Evolutionary conservation across 1,140 invertebrate species (phyloP).

Genomic region (Drosophila jambulina): DNA sequence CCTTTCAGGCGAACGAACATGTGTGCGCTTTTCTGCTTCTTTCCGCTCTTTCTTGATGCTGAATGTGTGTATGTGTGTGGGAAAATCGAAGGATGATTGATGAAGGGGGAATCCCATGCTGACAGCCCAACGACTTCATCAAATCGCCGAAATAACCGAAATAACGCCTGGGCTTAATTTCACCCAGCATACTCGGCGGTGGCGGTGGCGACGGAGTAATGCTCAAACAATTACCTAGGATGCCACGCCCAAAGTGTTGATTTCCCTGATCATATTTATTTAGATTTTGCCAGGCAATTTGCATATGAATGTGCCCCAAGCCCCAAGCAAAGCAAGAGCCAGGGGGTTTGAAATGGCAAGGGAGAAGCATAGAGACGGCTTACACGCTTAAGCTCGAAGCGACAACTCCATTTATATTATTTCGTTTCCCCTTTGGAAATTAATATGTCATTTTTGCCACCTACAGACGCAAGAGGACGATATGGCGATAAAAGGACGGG

Average conservation of each 20-base stretch:
- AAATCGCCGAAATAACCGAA: slow-evolving; percentile 49
- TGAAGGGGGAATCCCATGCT: slow-evolving; percentile 51
- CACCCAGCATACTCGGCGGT: not conserved
- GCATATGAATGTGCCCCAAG: slow-evolving; percentile 59
- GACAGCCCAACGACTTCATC: slow-evolving; percentile 70
- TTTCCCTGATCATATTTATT: slow-evolving; percentile 79
- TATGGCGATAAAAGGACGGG: slow-evolving; percentile 26
- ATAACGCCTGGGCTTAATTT: slow-evolving; percentile 51
- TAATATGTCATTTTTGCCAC: slow-evolving; percentile 82
- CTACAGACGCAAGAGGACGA: slow-evolving; percentile 33
- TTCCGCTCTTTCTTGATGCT: slow-evolving; percentile 13
- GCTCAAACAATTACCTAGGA: slow-evolving; percentile 51
- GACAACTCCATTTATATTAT: slow-evolving; percentile 82
- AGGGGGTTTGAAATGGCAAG: not conserved
- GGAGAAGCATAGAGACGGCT: slow-evolving; percentile 30
- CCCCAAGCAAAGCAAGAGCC: slow-evolving; percentile 16
- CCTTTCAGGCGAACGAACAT: not conserved
- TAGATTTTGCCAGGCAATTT: slow-evolving; percentile 68
- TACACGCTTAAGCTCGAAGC: slow-evolving; percentile 60
- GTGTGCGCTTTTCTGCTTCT: slow-evolving; percentile 14
- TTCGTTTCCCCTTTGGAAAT: slow-evolving; percentile 83
- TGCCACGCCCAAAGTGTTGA: slow-evolving; percentile 59
- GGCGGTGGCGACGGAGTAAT: slow-evolving; percentile 14
- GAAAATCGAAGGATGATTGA: slow-evolving; percentile 66
- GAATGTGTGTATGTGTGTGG: slow-evolving; percentile 2